A percentile compares a stretch with the other conserved stretches of the same genome.
phyloP scores from a whole-genome alignment of 2,113 vertebrate genomes.

The Cyprinodon variegatus region DNA sequence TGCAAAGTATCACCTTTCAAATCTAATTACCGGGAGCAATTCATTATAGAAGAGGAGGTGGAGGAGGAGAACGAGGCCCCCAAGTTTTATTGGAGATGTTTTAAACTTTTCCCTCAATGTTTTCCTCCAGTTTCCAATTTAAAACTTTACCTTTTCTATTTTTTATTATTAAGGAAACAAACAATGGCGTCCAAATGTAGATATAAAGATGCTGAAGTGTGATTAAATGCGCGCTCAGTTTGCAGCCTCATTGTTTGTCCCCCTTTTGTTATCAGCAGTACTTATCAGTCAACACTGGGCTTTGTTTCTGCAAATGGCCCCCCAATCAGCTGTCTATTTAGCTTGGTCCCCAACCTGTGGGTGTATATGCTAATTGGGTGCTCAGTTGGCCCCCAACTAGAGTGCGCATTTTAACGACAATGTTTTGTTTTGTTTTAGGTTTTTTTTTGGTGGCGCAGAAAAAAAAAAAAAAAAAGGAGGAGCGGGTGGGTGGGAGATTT shows the following conservation, averaged over 20 bases:
- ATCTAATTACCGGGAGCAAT: conserved; percentile 91
- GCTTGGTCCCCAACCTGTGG: conserved; percentile 80
- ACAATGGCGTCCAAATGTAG: conserved; percentile 78
- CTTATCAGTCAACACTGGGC: conserved; percentile 93
- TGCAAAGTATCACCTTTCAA: conserved; percentile 84
- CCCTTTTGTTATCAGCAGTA: conserved; percentile 93
- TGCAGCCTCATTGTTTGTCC: conserved; percentile 88
- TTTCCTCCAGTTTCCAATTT: conserved; percentile 79
- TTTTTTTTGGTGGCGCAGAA: conserved; percentile 63
- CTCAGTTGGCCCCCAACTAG: conserved; percentile 78
- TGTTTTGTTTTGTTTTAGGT: conserved; percentile 69
- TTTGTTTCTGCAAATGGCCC: conserved; percentile 97
- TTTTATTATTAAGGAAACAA: conserved; percentile 40
- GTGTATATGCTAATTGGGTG: conserved; percentile 89
- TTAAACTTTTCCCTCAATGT: conserved; percentile 78
- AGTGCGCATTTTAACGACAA: conserved; percentile 85
- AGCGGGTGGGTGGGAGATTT: conserved; percentile 45
- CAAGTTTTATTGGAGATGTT: conserved; percentile 64
- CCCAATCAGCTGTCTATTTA: conserved; percentile 93
- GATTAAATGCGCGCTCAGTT: conserved; percentile 82
- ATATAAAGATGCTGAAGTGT: conserved; percentile 75
- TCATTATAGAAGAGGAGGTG: conserved; percentile 79
- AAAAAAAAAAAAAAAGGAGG: conserved; percentile 35
- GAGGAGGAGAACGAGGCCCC: conserved; percentile 39
- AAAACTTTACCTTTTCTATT: conserved; percentile 53